Evolutionary conservation across 1,140 invertebrate species (phyloP), one percentile per base, ranked within the genome.

Genomic region (Drosophila chauvacae): DNA sequence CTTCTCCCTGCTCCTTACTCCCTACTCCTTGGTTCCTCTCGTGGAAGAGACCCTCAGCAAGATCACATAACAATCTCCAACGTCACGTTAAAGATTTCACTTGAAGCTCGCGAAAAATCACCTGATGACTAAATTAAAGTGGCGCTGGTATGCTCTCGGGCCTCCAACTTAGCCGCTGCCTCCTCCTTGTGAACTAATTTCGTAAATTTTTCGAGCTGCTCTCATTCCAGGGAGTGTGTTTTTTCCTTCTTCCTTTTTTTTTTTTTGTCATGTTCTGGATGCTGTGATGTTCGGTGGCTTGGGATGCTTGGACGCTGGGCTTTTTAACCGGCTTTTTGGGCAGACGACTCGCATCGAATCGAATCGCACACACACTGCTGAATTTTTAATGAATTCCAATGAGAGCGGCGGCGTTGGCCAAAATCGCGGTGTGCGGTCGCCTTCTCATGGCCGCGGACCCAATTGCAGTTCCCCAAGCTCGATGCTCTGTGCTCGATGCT

Each of bases 121-220:
- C 90, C 88, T 91, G 90, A 91, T 91, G 90, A 91, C 90, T 91
- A 91, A 91, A 91, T 91, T 91, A 91, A 91, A 90, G 85, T 88
- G 84, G 85, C 80, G 84, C 84, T 88, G 84, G 85, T 88, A 84
- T 85, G 81, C 82, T 87, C 68, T 48, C 30, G 50, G 59, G 60
- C 26, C 74, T 58, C 79, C 66, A 55, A 70, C 77, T 70, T 47
- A 33, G 51, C 53, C 41, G 26, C 55, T 50, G 28, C 16, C 69
- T 48, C 69, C 60, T 84, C 70, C 74, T 86, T 91, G 90, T 91
- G 88, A 85, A 91, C 88, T 91, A 91, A 91, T 91, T 91, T 91
- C 88, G 88, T 91, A 88, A 91, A 91, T 91, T 91, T 91, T 91
- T 91, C 79, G 90, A 91, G 77, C 85, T 91, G 88, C 84, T 91